Percentiles rank a stretch among this genome's conserved stretches.
Evolutionary conservation across 2,113 vertebrate species (phyloP).

Genomic region (pig (Sus scrofa)): T2T-Sscrofa CM000826.6:151913501-151914000

Average conservation of each 20-base stretch:
- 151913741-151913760: too few species aligned
- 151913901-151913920: not conserved
- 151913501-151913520: not conserved
- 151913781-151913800: not conserved
- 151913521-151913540: fast-evolving
- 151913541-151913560: not conserved
- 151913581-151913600: not conserved
- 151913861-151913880: not conserved
- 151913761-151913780: not conserved
- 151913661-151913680: too few species aligned
- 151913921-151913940: conserved; percentile 58
- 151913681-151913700: fast-evolving
- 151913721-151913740: not conserved
- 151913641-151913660: not conserved
- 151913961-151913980: conserved; percentile 60
- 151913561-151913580: not conserved
- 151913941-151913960: not conserved
- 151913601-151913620: too few species aligned
- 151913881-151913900: not conserved
- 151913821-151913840: not conserved
- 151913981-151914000: conserved; percentile 5
- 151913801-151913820: not conserved
- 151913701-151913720: not conserved
- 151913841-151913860: not conserved
- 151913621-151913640: fast-evolving